Evolutionary conservation across 2,888 invertebrate species (phyloP).

Genomic region (Polydrusus tereticollis): DNA sequence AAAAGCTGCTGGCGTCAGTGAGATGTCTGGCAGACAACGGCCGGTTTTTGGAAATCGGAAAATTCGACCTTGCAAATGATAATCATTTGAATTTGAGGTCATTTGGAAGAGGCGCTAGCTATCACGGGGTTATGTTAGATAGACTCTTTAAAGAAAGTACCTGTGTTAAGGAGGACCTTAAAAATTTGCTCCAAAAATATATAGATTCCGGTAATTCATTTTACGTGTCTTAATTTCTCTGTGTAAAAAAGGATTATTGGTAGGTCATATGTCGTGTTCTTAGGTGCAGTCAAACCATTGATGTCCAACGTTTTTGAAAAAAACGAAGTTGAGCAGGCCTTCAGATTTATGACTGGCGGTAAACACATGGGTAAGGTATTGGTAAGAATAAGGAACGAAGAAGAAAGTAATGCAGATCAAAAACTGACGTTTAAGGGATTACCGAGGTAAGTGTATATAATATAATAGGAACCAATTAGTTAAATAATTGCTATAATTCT

Average conservation of each 20-base stretch:
- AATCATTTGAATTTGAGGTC: constrained; percentile 74
- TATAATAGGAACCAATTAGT: neutral
- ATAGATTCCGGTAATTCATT: constrained; percentile 36
- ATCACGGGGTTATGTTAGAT: constrained; percentile 85
- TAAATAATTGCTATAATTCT: neutral
- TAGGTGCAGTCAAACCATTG: constrained; percentile 79
- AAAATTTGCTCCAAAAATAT: constrained; percentile 21
- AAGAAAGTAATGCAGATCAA: constrained; percentile 51
- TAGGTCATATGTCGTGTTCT: no score
- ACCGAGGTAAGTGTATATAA: constrained; percentile 25
- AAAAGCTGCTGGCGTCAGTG: constrained; percentile 83
- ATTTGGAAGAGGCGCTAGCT: constrained; percentile 79
- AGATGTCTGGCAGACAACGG: constrained; percentile 74
- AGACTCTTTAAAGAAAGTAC: constrained; percentile 46
- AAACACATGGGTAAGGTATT: constrained; percentile 86
- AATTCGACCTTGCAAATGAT: constrained; percentile 82
- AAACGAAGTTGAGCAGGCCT: constrained; percentile 80
- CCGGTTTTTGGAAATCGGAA: constrained; percentile 88
- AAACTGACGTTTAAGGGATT: constrained; percentile 8
- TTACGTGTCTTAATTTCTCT: no score
- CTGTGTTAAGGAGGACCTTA: constrained; percentile 32
- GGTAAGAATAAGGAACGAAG: constrained; percentile 63
- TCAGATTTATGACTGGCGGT: constrained; percentile 75
- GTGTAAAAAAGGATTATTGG: no score
- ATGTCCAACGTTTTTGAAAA: constrained; percentile 74